These are phyloP conservation scores for Coreoperca whiteheadi DNA, from an alignment of 2,113 vertebrate genomes.

Conservation along the genomic window DNA sequence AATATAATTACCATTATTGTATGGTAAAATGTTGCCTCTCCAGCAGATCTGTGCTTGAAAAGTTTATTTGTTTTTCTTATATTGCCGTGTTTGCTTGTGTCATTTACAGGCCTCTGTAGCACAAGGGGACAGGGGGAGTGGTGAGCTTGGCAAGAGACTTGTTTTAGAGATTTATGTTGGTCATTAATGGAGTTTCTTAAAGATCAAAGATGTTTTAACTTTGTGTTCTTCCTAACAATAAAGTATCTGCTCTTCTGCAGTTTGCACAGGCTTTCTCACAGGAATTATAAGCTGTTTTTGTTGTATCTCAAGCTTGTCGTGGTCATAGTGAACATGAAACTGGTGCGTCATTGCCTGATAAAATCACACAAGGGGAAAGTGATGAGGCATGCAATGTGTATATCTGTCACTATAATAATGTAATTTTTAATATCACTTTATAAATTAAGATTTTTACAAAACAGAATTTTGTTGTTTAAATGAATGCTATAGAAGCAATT, in stretches of 20 bases:
- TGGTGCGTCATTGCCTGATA: background rate
- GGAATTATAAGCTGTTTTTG: background rate
- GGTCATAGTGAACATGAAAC: background rate
- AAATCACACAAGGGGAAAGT: background rate
- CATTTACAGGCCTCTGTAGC: constrained; percentile 3
- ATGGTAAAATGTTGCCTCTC: background rate
- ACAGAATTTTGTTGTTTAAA: background rate
- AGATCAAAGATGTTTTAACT: constrained; percentile 23
- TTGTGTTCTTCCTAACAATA: background rate
- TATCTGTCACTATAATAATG: background rate
- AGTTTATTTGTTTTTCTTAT: background rate
- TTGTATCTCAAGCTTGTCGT: background rate
- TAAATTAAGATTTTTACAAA: background rate
- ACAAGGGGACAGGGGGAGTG: background rate
- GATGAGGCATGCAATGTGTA: background rate
- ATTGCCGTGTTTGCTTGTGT: background rate
- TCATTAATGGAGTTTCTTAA: constrained; percentile 32
- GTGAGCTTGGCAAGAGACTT: constrained; percentile 23
- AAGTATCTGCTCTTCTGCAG: constrained; percentile 27
- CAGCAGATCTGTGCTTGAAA: background rate
- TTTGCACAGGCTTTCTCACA: background rate
- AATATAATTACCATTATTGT: constrained; percentile 3
- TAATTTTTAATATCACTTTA: background rate
- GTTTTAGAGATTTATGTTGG: constrained; percentile 43
- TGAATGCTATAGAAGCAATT: background rate